A percentile compares a stretch with the other conserved stretches of the same genome.
phyloP scores from a whole-genome alignment of 2,888 invertebrate genomes.

The Piscicola geometra region DNA sequence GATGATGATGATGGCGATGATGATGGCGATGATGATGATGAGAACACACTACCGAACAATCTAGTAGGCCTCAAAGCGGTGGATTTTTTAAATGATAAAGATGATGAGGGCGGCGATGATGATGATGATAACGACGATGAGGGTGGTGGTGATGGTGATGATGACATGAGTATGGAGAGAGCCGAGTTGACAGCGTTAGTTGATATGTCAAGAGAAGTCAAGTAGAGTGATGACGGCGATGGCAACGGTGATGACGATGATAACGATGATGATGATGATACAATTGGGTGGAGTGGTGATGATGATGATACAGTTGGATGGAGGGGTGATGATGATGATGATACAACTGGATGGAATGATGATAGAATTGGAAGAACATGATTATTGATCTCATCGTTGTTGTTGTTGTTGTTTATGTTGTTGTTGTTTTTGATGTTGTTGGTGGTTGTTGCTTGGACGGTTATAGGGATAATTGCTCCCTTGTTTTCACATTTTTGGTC shows the following conservation, averaged over 20 bases:
- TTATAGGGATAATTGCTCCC: too few relatives aligned
- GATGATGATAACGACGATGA: too few relatives aligned
- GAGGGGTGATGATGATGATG: background rate
- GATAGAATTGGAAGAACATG: too few relatives aligned
- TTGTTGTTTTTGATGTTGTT: too few relatives aligned
- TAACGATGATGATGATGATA: background rate
- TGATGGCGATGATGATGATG: background rate
- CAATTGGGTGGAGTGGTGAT: background rate
- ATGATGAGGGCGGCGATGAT: background rate
- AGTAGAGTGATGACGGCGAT: background rate
- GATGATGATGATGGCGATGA: too few relatives aligned
- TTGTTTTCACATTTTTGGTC: too few relatives aligned
- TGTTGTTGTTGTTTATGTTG: background rate
- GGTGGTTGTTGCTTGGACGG: too few relatives aligned
- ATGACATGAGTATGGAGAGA: slow-evolving; percentile 31
- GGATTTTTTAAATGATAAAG: background rate
- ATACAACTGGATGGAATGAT: background rate
- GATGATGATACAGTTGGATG: background rate
- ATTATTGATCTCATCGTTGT: background rate
- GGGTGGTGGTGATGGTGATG: background rate
- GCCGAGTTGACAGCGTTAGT: slow-evolving; percentile 35
- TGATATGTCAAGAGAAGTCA: slow-evolving; percentile 28
- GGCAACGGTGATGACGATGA: background rate
- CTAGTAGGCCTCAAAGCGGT: background rate
- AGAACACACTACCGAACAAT: background rate